Evolutionary conservation across 2,113 vertebrate genomes (phyloP), one percentile per base, ranked within the genome.

Genomic region (Malurus melanocephalus): DNA sequence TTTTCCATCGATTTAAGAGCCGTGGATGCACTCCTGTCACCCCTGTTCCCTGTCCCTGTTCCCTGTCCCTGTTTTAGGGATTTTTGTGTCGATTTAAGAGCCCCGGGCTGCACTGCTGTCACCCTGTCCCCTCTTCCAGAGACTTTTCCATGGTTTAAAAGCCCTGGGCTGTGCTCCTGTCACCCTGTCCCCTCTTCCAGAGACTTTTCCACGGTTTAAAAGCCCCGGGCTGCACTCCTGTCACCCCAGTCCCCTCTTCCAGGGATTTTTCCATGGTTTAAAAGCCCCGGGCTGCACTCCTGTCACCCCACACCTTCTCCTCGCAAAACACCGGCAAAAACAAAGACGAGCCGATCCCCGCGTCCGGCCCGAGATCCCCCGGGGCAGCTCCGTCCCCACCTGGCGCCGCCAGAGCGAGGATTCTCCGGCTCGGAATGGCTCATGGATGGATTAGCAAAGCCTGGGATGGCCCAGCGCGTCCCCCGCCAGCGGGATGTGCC

Each of bases 361-460:
- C 16, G 22, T n/a, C 52, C 61, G 16, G 43, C 60, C 49, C 64
- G 26, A 53, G 46, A 65, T 46, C 3, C 18, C 42, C 46, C 42
- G 27, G 28, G 48, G 23, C 24, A 1, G 4, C 56, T 13, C 6
- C 0, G 6, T 46, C 33, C 66, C 53, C 62, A 81, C 71, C 85
- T 66, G 12, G 33, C 20, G 45, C 69, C 22, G 61, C 24, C 42
- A 2, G 38, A 85, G 13, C 92, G 42, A 80, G 80, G 88, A 52
- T 69, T 79, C 69, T 19, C 61, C 2, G 1, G 24, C 23, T 40
- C 10, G 65, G n/a, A 13, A 93, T 85, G 73, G 62, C 86, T 78
- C 38, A 95, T 94, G 91, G 91, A 92, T 94, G 87, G 76, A 60
- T 75, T 16, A 94, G 96, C 94, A 80, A 95, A 90, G 83, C 89